These are phyloP conservation scores for Catocala sponsa DNA, from an alignment of 2,888 invertebrate genomes.

Conservation along the genomic window DNA sequence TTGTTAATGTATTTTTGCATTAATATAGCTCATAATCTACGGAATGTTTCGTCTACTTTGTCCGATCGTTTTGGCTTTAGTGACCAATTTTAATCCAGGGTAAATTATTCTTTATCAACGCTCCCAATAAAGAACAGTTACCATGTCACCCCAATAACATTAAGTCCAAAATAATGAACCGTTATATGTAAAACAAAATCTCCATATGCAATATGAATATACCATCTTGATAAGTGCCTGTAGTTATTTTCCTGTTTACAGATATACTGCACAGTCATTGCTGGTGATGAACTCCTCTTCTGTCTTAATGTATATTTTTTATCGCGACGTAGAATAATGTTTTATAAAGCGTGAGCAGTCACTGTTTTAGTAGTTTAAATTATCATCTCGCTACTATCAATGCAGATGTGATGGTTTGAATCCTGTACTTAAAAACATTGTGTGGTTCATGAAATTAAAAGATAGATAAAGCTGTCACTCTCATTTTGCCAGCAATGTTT, in stretches of 20 bases:
- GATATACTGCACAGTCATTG: conserved; percentile 30
- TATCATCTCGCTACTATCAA: too few species aligned
- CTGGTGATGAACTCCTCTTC: conserved; percentile 21
- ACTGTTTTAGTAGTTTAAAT: too few species aligned
- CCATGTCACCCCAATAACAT: not conserved
- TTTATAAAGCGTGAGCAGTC: too few species aligned
- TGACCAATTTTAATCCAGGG: not conserved
- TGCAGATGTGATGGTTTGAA: too few species aligned
- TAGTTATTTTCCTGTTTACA: conserved; percentile 13
- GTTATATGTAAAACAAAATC: conserved; percentile 4
- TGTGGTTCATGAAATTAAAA: too few species aligned
- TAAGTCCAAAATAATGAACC: conserved; percentile 6
- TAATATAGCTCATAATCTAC: too few species aligned
- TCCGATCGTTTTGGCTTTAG: too few species aligned
- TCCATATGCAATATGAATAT: conserved; percentile 13
- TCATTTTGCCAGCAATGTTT: too few species aligned
- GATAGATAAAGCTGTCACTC: too few species aligned
- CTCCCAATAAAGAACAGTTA: conserved; percentile 3
- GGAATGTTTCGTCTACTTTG: too few species aligned
- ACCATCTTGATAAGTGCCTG: conserved; percentile 9
- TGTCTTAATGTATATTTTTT: not conserved
- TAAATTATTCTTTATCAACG: not conserved
- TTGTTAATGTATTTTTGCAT: too few species aligned
- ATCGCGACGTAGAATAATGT: not conserved
- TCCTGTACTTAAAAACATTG: too few species aligned